phyloP scores from a whole-genome alignment of 2,888 invertebrate species.

The Beris morrisii region DNA sequence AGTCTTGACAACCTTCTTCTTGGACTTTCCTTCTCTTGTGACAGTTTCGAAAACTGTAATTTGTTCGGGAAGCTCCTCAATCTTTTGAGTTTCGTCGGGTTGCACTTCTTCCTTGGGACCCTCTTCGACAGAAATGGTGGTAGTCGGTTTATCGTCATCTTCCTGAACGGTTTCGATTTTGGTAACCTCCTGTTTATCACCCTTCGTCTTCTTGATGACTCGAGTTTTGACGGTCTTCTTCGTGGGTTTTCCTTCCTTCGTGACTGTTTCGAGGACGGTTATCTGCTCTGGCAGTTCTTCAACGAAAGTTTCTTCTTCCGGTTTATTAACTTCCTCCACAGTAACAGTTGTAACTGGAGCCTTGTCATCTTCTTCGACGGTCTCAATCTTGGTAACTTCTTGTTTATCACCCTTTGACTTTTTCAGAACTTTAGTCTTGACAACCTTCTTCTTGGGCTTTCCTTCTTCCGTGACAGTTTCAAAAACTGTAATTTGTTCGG shows the following conservation, averaged over 20 bases:
- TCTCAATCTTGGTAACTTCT: slow-evolving; percentile 53
- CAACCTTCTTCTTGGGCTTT: slow-evolving; percentile 44
- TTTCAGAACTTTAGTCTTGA: slow-evolving; percentile 49
- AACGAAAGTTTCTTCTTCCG: slow-evolving; percentile 35
- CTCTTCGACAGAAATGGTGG: slow-evolving; percentile 46
- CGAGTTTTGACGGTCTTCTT: slow-evolving; percentile 49
- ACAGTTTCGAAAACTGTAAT: slow-evolving; percentile 51
- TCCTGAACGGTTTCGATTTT: slow-evolving; percentile 53
- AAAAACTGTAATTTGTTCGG: slow-evolving; percentile 50
- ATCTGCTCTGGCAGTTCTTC: slow-evolving; percentile 46
- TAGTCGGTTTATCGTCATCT: slow-evolving; percentile 52
- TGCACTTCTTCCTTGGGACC: slow-evolving; percentile 39
- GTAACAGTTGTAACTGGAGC: slow-evolving; percentile 48
- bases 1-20: slow-evolving; percentile 45
- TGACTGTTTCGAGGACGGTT: slow-evolving; percentile 42
- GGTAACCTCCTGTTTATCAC: slow-evolving; percentile 51
- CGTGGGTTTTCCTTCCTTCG: slow-evolving; percentile 43
- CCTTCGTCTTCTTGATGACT: slow-evolving; percentile 50
- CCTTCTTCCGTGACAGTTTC: slow-evolving; percentile 47
- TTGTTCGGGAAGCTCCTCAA: slow-evolving; percentile 40
- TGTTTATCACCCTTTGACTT: slow-evolving; percentile 50
- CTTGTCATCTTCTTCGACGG: slow-evolving; percentile 52
- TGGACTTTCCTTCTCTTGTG: slow-evolving; percentile 42
- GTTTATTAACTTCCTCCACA: slow-evolving; percentile 39
- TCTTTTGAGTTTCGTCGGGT: slow-evolving; percentile 19